A percentile compares a stretch with the other conserved stretches of the same genome.
phyloP scores from a whole-genome alignment of 2,113 vertebrate species.

The Elachura formosa region DNA sequence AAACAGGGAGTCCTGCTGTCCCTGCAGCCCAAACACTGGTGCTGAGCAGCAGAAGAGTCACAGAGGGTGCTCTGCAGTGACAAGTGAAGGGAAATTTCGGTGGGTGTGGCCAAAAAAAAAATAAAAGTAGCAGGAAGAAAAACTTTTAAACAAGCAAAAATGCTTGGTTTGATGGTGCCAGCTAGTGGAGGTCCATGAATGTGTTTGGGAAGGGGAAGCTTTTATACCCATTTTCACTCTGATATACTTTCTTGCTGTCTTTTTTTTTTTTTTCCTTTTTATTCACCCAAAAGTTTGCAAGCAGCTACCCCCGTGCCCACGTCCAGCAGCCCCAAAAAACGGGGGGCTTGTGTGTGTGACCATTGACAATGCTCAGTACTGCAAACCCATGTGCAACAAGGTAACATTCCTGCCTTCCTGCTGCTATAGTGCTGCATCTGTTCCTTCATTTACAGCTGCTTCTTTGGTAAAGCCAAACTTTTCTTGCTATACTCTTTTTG shows the following conservation, averaged over 20 bases:
- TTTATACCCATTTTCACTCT: neutral
- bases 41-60: neutral
- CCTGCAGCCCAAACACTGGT: accelerated
- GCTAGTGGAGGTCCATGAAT: no score
- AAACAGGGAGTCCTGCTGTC: accelerated
- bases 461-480: neutral
- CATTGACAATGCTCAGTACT: constrained; percentile 47
- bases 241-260: accelerated
- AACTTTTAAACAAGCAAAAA: neutral
- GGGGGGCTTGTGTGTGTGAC: constrained; percentile 72
- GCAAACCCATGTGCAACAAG: constrained; percentile 80
- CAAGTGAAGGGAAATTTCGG: neutral
- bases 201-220: neutral
- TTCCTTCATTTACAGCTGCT: neutral
- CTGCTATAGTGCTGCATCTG: neutral
- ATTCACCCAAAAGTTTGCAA: constrained; percentile 39
- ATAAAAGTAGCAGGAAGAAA: accelerated
- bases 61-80: no score
- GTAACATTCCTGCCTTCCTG: constrained; percentile 10
- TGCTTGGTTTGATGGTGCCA: neutral
- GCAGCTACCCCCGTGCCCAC: neutral
- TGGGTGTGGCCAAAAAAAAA: neutral
- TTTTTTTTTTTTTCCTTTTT: neutral
- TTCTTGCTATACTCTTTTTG: neutral
- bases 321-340: constrained; percentile 28